Evolutionary conservation across 2,888 invertebrate genomes (phyloP).

Genomic region (Eupeodes luniger): DNA sequence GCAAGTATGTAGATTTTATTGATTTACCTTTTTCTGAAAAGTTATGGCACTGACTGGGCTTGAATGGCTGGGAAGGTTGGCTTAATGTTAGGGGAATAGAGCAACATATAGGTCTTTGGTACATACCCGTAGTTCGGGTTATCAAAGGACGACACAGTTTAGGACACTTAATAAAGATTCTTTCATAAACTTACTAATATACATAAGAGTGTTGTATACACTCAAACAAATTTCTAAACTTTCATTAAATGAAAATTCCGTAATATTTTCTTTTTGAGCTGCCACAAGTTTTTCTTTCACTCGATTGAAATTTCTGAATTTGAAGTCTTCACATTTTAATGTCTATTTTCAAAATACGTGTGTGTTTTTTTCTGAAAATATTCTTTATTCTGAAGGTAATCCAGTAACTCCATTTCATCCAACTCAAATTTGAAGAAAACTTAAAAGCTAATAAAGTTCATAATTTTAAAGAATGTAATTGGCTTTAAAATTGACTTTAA

Average conservation of each 20-base stretch:
- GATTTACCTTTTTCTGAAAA: slow-evolving; percentile 58
- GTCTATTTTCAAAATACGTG: too few relatives aligned
- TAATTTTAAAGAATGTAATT: too few relatives aligned
- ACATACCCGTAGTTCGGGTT: background rate
- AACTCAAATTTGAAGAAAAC: too few relatives aligned
- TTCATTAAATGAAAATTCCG: background rate
- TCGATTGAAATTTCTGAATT: too few relatives aligned
- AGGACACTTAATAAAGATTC: slow-evolving; percentile 23
- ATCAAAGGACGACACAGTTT: slow-evolving; percentile 42
- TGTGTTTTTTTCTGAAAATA: too few relatives aligned
- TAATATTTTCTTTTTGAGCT: too few relatives aligned
- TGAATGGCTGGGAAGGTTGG: background rate
- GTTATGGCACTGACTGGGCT: slow-evolving; percentile 9
- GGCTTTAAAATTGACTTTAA: too few relatives aligned
- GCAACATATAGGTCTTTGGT: background rate
- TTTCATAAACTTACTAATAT: background rate
- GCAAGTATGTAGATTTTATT: slow-evolving; percentile 72
- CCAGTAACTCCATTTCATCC: too few relatives aligned
- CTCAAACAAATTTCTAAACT: background rate
- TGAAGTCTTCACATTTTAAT: too few relatives aligned
- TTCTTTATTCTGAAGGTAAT: too few relatives aligned
- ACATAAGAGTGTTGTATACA: background rate
- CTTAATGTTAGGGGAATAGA: background rate
- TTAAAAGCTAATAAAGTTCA: too few relatives aligned
- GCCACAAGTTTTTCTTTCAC: too few relatives aligned